Percentiles rank a stretch among this genome's conserved stretches.
These are phyloP conservation scores for Gambusia yucatana DNA, from an alignment of 2,797 vertebrate genomes.

Conservation along the genomic window DNA sequence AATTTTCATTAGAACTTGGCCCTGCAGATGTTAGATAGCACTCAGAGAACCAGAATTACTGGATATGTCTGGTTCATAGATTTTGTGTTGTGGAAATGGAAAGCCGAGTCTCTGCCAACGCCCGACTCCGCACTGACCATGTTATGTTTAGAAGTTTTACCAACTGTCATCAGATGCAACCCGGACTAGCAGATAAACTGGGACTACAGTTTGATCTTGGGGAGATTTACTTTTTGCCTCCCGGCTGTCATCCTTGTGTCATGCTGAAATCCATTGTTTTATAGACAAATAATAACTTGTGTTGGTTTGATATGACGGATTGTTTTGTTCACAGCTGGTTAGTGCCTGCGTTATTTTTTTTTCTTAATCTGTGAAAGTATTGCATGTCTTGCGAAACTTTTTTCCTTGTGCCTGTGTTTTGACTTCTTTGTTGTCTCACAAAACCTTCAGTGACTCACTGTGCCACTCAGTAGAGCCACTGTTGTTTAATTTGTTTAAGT, in stretches of 20 bases:
- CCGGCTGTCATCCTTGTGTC: background rate
- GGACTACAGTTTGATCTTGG: background rate
- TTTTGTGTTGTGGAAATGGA: background rate
- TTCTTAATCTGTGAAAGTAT: background rate
- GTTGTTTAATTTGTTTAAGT: constrained; percentile 20
- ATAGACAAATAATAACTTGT: background rate
- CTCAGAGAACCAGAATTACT: background rate
- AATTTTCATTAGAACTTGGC: background rate
- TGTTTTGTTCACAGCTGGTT: constrained; percentile 2
- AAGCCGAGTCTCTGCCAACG: background rate
- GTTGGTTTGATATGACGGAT: background rate
- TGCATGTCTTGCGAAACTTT: background rate
- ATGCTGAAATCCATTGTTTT: background rate
- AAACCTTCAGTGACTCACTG: constrained; percentile 19
- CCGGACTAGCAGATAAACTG: background rate
- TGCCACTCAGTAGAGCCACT: constrained; percentile 9
- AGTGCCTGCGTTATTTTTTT: background rate
- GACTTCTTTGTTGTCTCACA: constrained; percentile 7
- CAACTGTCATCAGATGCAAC: background rate
- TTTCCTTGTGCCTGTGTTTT: background rate
- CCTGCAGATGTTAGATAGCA: background rate
- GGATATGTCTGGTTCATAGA: background rate
- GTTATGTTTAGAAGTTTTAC: background rate
- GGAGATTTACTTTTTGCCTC: background rate
- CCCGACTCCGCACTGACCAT: background rate